phyloP scores from a whole-genome alignment of 2,113 vertebrate genomes.

The Oriolus oriolus region DNA sequence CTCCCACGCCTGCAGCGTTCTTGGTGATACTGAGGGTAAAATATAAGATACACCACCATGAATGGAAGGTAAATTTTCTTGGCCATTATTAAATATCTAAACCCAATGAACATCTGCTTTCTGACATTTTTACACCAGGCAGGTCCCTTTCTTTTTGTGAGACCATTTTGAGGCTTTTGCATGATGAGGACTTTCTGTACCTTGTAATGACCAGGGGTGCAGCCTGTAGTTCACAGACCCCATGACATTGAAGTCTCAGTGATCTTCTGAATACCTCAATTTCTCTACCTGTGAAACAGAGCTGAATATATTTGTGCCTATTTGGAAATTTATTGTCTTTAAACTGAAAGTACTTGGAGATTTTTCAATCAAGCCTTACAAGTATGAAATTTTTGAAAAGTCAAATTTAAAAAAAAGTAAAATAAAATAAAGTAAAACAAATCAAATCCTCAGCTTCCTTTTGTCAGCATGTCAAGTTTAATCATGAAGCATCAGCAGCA shows the following conservation, averaged over 20 bases:
- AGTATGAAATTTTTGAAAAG: neutral
- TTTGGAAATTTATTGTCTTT: neutral
- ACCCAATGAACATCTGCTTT: neutral
- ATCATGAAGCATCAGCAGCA: neutral
- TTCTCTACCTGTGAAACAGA: neutral
- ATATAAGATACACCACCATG: neutral
- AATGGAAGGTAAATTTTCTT: neutral
- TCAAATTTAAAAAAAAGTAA: neutral
- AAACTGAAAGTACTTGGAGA: neutral
- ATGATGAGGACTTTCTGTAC: neutral
- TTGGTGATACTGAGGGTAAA: neutral
- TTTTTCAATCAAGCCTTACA: neutral
- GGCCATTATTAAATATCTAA: neutral
- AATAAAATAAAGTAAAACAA: neutral
- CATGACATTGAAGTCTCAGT: neutral
- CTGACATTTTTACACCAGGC: neutral
- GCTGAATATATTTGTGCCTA: neutral
- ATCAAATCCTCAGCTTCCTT: neutral
- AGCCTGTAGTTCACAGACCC: neutral
- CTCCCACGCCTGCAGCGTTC: rapidly evolving
- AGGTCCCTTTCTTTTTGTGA: neutral
- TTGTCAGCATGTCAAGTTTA: neutral
- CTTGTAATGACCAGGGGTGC: neutral
- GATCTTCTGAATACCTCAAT: neutral
- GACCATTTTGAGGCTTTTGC: neutral